Evolutionary conservation across 1,140 invertebrate genomes (phyloP), one percentile per base, ranked within the genome.

Genomic region (Lepidurus apus): DNA sequence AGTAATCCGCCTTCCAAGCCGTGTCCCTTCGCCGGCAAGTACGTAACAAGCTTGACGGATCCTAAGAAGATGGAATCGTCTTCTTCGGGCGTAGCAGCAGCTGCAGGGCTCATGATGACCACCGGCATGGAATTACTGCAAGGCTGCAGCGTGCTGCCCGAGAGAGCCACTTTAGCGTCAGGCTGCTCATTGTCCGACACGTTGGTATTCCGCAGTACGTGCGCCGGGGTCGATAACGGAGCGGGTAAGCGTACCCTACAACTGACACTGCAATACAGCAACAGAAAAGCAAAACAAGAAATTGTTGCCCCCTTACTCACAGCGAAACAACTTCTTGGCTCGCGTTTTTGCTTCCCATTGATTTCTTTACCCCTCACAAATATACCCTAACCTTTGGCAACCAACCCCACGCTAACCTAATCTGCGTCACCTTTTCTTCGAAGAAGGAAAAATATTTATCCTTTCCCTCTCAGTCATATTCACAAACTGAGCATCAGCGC

Each of bases 21-120:
- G 53, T 65, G 53, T 65, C 53, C 53, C 13, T 65, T 65, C 53
- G 53, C 53, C 3, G 53, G 53, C n/a, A 65, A 65, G 53, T 65
- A 65, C 53, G 53, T 65, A 65, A 65, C 53, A n/a, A 65, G 53
- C 53, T 65, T 65, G 53, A 65, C 53, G 53, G 53, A 65, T 65
- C 53, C 53, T 21, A 65, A 65, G 53, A 65, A 65, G 53, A 65
- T 65, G 53, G 53, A 65, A 9, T 21, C 53, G 8, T 65, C 53
- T 17, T 65, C 21, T 65, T 21, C 53, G 53, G 53, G 53, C 53
- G 21, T 21, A 17, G 53, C 53, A 65, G 53, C 53, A 65, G 53
- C 53, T 65, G 53, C 53, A 1, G 53, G 53, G 53, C 53, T 65
- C 53, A 65, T 65, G 53, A 65, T 65, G 53, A 65, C 53, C n/a